Base-by-base conservation (phyloP, 2,888 invertebrate genomes). In the Athalia rosae region DNA sequence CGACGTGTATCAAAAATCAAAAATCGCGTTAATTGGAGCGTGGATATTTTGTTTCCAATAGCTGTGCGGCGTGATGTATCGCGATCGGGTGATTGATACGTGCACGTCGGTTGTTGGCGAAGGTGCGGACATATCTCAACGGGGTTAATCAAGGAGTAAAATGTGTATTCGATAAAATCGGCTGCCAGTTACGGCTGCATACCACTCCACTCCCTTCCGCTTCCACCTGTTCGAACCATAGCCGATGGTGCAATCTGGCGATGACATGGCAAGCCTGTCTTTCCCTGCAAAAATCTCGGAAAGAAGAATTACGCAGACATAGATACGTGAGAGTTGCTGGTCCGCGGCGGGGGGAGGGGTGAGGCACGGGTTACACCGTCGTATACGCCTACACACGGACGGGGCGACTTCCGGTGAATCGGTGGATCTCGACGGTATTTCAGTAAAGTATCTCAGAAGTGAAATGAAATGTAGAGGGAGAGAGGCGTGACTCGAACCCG, bases 401-500 rank as follows among this genome's bases (percentile, higher is more conserved):
- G 13, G 45, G 59, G 67, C 41, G 48, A 47, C 69, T 59, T 53
- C 61, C 8, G 53, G 15, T 28, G 77, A 69, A 77, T 67, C 69
- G 77, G 77, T 71, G 77, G 69, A 77, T 81, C 83, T 80, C 80
- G 80, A 80, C 83, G 82, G 83, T 87, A 85, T 87, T 87, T 85
- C 83, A 85, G 83, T 82, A 83, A 85, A 86, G 84, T 87, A 87
- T 86, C 83, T 83, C 82, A 85, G 83, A 86, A 85, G 83, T 83
- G 81, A 86, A 87, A 87, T 87, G 86, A 86, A 87, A 87, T 87
- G 88, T 87, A 85, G 85, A 83, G 81, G 82, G 84, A 82, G 78
- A 81, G 83, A 84, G 82, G 84, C 85, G 87, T 87, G 87, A 87
- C 87, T 87, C 83, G 86, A 87, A 85, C 83, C 81, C 84, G 84